These are phyloP conservation scores for Hemistola chrysoprasaria DNA, from an alignment of 2,888 invertebrate species.

Conservation along the genomic window DNA sequence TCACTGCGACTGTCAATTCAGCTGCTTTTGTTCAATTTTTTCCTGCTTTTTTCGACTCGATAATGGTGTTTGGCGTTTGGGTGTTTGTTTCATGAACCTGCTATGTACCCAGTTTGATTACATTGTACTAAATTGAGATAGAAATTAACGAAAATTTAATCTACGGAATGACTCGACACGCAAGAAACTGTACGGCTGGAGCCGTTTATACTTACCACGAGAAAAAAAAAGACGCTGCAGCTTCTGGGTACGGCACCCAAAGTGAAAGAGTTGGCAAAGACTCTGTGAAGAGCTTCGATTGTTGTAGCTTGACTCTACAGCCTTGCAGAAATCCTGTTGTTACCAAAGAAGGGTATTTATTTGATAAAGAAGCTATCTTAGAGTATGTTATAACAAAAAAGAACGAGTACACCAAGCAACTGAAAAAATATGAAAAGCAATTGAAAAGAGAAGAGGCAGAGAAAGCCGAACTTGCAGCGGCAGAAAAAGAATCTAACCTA, in stretches of 20 bases:
- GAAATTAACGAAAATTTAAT: not conserved
- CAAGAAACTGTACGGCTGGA: constrained; percentile 98
- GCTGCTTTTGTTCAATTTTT: too few relatives aligned
- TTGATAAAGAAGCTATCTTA: constrained; percentile 98
- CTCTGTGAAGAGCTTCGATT: constrained; percentile 96
- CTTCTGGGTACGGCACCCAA: constrained; percentile 96
- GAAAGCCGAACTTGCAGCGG: constrained; percentile 85
- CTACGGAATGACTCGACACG: constrained; percentile 93
- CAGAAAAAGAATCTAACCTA: constrained; percentile 88
- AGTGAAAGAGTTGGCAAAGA: constrained; percentile 95
- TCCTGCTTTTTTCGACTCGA: too few relatives aligned
- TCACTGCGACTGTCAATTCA: too few relatives aligned
- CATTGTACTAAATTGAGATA: too few relatives aligned
- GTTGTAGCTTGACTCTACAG: constrained; percentile 97
- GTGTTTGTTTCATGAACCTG: not conserved
- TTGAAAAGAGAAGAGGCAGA: constrained; percentile 89
- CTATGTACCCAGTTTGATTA: too few relatives aligned
- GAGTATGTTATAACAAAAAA: constrained; percentile 98
- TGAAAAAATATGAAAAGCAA: constrained; percentile 96
- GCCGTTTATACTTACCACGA: constrained; percentile 99
- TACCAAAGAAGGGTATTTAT: constrained; percentile 92
- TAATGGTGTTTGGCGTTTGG: not conserved
- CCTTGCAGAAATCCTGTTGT: constrained; percentile 97
- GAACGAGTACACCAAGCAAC: constrained; percentile 92
- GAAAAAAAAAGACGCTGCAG: constrained; percentile 96